Evolutionary conservation across 2,888 invertebrate genomes (phyloP), one percentile per base, ranked within the genome.

Genomic region (Hydrotaea cyrtoneurina): DNA sequence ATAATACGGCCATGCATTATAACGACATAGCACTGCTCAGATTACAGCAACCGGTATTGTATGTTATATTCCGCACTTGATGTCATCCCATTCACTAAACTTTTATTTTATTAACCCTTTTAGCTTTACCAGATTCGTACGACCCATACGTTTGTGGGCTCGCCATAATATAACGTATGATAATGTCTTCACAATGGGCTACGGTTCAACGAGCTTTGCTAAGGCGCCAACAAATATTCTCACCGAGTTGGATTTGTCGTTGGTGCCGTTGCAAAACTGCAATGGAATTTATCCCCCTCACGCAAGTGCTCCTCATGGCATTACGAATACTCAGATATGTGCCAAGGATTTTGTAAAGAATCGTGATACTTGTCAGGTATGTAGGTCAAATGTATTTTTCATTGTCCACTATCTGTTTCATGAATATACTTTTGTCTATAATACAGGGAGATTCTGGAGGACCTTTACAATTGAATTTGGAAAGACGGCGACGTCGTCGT

Each of bases 121-220:
- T 26, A 88, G 88, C 79, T 88, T 87, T 43, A 90, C 89, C 0
- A 87, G 88, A 86, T 89, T 89, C 73, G 90, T 91, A 0, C 91
- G 94, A 75, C 95, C 95, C 0, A 94, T 94, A 2, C 94, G 95
- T 85, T 90, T 95, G 7, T 94, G 93, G 91, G 90, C 91, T 10
- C 89, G 88, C 43, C 81, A 87, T 19, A 86, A 89, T 17, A 89
- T 93, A 55, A 90, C 92, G 0, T 91, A 91, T 73, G 87, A 88
- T 1, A 91, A 91, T 83, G 93, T 93, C 1, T 93, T 94, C 4
- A 95, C 95, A 4, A 93, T 93, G 86, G 95, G 95, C 75, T 95
- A 94, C 93, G 95, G 95, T 7, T 93, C 92, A 85, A 93, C 93
- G 1, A 90, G 91, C 83, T 93, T 92, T 86, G 93, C 89, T 0